Conservation (phyloP, 2,113 vertebrate species). For the Podarcis cretensis region DNA sequence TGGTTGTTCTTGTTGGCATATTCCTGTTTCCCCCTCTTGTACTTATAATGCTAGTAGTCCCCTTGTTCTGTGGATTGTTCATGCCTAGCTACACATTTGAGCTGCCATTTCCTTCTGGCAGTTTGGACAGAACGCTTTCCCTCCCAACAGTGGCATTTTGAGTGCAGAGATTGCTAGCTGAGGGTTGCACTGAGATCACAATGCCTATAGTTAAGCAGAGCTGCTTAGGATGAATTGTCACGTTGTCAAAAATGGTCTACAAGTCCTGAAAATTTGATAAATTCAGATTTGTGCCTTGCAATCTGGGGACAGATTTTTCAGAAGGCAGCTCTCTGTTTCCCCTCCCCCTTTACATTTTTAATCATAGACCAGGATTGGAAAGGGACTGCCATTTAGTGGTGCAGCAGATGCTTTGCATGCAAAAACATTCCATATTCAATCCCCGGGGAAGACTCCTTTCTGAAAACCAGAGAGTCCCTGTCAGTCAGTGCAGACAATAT, state of each 20-base stretch:
- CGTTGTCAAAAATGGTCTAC: background rate
- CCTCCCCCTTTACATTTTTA: background rate
- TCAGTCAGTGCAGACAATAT: background rate
- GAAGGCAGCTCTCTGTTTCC: background rate
- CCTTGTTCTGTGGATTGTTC: too few relatives aligned
- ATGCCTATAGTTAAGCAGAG: background rate
- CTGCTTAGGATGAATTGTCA: background rate
- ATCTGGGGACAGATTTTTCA: background rate
- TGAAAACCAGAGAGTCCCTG: background rate
- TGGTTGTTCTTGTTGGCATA: too few relatives aligned
- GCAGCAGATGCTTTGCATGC: background rate
- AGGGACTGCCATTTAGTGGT: background rate
- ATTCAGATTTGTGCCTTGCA: too few relatives aligned
- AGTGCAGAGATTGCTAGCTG: too few relatives aligned
- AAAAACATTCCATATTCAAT: too few relatives aligned
- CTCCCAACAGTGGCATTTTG: background rate
- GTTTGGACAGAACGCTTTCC: background rate
- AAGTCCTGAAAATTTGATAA: too few relatives aligned
- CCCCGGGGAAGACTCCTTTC: too few relatives aligned
- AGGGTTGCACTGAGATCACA: background rate
- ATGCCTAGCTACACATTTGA: background rate
- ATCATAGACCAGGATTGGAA: background rate
- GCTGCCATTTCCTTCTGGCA: background rate
- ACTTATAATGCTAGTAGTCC: too few relatives aligned
- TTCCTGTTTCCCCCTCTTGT: too few relatives aligned